These are phyloP conservation scores for Petromus typicus DNA, from an alignment of 2,113 vertebrate species.

Conservation along the genomic window DNA sequence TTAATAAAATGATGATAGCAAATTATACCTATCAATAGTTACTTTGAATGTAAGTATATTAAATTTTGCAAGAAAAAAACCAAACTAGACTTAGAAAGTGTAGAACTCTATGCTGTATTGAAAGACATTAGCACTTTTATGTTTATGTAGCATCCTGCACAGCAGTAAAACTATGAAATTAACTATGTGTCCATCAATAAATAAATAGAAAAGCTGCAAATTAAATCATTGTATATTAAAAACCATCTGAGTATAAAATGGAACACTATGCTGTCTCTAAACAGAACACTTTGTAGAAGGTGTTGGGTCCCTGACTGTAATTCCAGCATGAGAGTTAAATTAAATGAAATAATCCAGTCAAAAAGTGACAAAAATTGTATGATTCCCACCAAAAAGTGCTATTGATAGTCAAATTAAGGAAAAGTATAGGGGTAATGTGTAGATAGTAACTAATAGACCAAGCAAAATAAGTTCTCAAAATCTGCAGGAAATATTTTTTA, in stretches of 20 bases:
- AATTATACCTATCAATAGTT: not conserved
- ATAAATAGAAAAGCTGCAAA: not conserved
- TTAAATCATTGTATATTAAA: not conserved
- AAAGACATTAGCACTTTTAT: not conserved
- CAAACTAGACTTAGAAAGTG: not conserved
- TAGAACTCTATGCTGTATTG: not conserved
- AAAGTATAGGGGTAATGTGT: too few relatives aligned
- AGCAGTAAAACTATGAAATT: not conserved
- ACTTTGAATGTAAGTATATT: not conserved
- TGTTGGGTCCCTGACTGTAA: not conserved
- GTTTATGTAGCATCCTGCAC: not conserved
- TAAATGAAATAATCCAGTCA: not conserved
- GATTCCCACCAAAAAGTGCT: not conserved
- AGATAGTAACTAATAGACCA: too few relatives aligned
- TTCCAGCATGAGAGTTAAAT: not conserved
- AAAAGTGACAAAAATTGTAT: not conserved
- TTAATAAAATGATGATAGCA: not conserved
- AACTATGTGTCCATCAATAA: not conserved
- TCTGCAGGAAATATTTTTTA: too few relatives aligned
- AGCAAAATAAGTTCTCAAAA: not conserved
- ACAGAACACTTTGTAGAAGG: not conserved
- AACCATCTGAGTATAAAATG: too few relatives aligned
- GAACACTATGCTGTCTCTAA: not conserved
- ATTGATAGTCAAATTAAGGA: not conserved
- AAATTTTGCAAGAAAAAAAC: not conserved